A percentile compares a stretch with the other conserved stretches of the same genome.
Evolutionary conservation across 53 echinoderm and acorn worm genomes (phyloP).

Genomic region (Crossaster papposus): DNA sequence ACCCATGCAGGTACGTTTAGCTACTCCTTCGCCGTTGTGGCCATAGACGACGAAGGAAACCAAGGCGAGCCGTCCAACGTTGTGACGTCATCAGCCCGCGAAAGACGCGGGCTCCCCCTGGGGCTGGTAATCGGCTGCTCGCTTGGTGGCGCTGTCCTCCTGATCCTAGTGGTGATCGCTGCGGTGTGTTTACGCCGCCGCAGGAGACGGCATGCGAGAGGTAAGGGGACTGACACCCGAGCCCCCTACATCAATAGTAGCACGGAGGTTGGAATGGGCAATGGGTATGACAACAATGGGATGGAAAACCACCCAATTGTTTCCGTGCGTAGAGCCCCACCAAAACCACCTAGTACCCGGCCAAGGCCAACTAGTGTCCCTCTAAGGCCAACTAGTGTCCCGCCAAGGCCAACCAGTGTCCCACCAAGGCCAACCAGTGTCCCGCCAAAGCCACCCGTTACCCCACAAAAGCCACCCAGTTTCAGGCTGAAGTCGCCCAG

Average conservation of each 20-base stretch:
- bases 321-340: not conserved
- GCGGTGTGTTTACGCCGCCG: not conserved
- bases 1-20: conserved; percentile 56
- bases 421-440: not conserved
- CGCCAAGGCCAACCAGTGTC: not conserved
- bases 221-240: not conserved
- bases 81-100: conserved; percentile 61
- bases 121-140: not conserved
- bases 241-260: too few species aligned
- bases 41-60: conserved; percentile 83
- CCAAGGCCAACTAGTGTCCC: not conserved
- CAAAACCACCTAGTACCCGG: not conserved
- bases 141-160: conserved; percentile 1
- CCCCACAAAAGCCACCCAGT: not conserved
- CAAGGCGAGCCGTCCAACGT: conserved; percentile 81
- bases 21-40: conserved; percentile 77
- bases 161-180: conserved; percentile 18
- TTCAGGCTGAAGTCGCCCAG: not conserved
- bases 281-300: not conserved
- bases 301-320: not conserved
- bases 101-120: not conserved
- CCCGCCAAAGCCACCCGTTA: not conserved
- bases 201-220: not conserved
- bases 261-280: not conserved
- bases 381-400: not conserved